Conservation (phyloP, 2,797 vertebrate species). For the Enteromius treurensis region DNA sequence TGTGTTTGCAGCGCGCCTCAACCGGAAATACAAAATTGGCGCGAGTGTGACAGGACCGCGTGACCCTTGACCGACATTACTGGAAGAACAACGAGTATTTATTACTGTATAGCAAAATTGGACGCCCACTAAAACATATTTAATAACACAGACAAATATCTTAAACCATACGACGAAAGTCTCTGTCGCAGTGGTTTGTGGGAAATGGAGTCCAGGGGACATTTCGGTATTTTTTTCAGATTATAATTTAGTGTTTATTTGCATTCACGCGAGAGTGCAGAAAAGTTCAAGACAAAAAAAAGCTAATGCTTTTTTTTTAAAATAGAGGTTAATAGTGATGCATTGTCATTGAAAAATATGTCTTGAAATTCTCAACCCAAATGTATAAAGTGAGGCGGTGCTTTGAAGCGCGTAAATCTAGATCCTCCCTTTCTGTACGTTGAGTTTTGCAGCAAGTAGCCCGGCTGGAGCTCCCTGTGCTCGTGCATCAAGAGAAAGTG, state of each 20-base stretch:
- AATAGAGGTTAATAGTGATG: neutral
- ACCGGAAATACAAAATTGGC: constrained; percentile 45
- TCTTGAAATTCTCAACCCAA: neutral
- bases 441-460: constrained; percentile 17
- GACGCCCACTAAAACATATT: neutral
- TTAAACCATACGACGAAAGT: neutral
- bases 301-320: too few relatives aligned
- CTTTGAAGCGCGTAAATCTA: neutral
- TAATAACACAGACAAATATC: neutral
- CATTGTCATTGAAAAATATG: neutral
- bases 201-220: constrained; percentile 38
- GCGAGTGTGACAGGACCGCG: neutral
- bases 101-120: neutral
- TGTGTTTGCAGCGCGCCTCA: neutral
- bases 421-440: neutral
- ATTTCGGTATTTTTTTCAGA: neutral
- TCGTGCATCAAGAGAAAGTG: neutral
- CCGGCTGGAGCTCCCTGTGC: neutral
- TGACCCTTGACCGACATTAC: neutral
- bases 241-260: neutral
- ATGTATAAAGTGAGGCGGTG: neutral
- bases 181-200: constrained; percentile 32
- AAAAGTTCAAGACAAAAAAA: neutral
- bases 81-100: neutral
- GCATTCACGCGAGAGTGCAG: neutral